Evolutionary conservation across 2,888 invertebrate species (phyloP).

Genomic region (Cacoxenus indagator): DNA sequence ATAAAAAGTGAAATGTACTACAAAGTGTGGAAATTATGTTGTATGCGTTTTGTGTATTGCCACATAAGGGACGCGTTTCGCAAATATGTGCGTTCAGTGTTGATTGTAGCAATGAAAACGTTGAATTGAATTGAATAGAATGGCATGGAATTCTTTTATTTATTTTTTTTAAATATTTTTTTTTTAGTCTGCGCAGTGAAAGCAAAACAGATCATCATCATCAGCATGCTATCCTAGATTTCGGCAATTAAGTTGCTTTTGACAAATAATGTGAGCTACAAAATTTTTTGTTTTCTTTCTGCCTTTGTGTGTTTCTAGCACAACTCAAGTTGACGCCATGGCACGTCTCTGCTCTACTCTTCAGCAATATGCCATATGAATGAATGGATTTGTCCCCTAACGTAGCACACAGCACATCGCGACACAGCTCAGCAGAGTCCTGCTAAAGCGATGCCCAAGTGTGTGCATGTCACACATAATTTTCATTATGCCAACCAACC

Average conservation of each 20-base stretch:
- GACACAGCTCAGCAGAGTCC: conserved; percentile 51
- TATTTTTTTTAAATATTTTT: too few species aligned
- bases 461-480: conserved; percentile 62
- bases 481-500: conserved; percentile 47
- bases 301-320: background rate
- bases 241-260: background rate
- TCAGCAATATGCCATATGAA: background rate
- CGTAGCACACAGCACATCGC: too few species aligned
- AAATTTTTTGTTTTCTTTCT: background rate
- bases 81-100: background rate
- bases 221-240: background rate
- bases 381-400: conserved; percentile 2
- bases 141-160: too few species aligned
- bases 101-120: background rate
- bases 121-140: background rate
- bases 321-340: background rate
- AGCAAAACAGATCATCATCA: background rate
- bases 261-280: background rate
- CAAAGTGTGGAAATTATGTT: background rate
- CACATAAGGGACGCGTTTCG: too few species aligned
- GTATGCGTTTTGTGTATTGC: background rate
- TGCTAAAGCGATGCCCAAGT: conserved; percentile 22
- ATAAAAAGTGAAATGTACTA: background rate
- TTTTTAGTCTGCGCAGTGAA: too few species aligned
- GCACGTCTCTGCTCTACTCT: background rate